Evolutionary conservation across 1,140 invertebrate genomes (phyloP).

Genomic region (Triops longicaudatus): DNA sequence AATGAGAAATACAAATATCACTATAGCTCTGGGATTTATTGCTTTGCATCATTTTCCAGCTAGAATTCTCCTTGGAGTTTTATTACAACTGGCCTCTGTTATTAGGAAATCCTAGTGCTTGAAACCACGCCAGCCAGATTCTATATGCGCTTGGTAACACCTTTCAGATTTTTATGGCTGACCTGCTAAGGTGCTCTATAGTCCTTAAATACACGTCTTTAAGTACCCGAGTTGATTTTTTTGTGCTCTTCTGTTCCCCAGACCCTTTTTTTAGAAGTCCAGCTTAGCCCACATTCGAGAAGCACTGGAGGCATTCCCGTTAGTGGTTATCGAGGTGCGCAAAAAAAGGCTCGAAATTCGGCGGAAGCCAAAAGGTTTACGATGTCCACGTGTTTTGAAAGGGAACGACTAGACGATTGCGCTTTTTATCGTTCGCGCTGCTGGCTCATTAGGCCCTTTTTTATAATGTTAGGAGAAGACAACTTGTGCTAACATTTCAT

Average conservation of each 20-base stretch:
- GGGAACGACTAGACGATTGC: background rate
- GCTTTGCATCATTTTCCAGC: too few relatives aligned
- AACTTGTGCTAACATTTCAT: too few relatives aligned
- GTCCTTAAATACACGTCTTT: slow-evolving; percentile 5
- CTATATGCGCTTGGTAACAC: background rate
- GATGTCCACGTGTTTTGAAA: background rate
- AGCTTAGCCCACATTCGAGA: background rate
- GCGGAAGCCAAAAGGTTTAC: slow-evolving; percentile 11
- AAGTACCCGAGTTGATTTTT: background rate
- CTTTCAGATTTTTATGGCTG: background rate
- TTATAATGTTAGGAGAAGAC: background rate
- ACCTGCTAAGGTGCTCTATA: background rate
- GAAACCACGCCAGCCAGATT: too few relatives aligned
- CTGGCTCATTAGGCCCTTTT: background rate
- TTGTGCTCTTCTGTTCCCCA: background rate
- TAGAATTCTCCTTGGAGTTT: too few relatives aligned
- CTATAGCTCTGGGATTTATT: too few relatives aligned
- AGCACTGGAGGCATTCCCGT: background rate
- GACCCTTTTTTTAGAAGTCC: background rate
- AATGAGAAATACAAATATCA: too few relatives aligned
- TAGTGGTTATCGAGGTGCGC: background rate
- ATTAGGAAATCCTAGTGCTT: too few relatives aligned
- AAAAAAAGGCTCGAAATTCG: background rate
- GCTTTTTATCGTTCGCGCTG: background rate
- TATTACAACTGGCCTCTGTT: too few relatives aligned